Conservation (phyloP, 2,888 invertebrate genomes). For the Plagiodera versicolora region DNA sequence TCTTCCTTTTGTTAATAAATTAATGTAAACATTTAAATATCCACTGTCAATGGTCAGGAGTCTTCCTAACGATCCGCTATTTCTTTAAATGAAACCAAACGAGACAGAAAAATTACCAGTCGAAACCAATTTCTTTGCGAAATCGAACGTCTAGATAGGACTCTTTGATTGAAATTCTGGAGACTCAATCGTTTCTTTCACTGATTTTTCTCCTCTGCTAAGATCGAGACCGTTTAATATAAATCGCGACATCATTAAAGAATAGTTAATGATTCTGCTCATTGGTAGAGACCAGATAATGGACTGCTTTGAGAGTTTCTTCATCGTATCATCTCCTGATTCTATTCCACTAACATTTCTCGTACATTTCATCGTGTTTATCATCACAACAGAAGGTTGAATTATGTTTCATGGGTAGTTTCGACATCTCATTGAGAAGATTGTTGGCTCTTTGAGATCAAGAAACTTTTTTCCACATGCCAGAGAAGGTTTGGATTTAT, state of each 20-base stretch:
- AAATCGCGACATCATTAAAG: constrained; percentile 52
- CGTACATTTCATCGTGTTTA: background rate
- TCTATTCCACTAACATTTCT: no score
- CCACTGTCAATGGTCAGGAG: background rate
- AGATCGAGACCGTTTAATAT: constrained; percentile 47
- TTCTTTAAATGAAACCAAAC: constrained; percentile 14
- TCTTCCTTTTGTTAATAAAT: no score
- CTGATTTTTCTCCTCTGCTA: constrained; percentile 19
- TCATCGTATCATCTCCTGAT: background rate
- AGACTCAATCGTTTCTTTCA: constrained; percentile 26
- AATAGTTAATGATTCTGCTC: constrained; percentile 49
- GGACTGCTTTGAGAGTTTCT: constrained; percentile 21
- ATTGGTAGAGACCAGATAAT: constrained; percentile 51
- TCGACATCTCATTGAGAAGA: constrained; percentile 3
- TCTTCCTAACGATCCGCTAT: background rate
- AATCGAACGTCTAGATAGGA: constrained; percentile 36
- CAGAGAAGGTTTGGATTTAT: constrained; percentile 25
- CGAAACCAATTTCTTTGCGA: constrained; percentile 29
- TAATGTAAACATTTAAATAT: no score
- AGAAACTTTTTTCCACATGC: constrained; percentile 26
- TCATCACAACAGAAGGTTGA: background rate
- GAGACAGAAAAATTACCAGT: constrained; percentile 22
- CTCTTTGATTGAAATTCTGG: constrained; percentile 30
- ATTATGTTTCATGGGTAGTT: background rate
- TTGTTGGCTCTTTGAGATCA: constrained; percentile 21